Base-by-base conservation (phyloP, 2,113 vertebrate genomes). In the Cariama cristata region DNA sequence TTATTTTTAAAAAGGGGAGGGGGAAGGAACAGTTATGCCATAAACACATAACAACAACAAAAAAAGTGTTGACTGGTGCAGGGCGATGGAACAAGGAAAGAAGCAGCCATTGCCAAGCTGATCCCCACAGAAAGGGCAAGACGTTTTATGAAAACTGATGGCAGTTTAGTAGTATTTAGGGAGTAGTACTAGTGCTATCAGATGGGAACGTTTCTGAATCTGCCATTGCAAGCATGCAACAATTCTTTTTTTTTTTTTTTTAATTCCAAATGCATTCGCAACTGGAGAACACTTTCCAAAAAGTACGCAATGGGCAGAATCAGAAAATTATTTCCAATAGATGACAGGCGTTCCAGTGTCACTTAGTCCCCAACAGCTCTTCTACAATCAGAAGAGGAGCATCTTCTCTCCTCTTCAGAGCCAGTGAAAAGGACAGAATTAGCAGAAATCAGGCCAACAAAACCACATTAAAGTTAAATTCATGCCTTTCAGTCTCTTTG, bases 391-490 rank as follows among this genome's bases (percentile, higher is more conserved):
- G 18, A 75, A 69, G 42, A 84, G 28, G 0, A 0, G 42, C 71
- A 72, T 53, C 50, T 87, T 33, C 26, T 63, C 52, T 27, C 47
- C 63, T 68, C 44, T 86, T 79, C 80, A 24, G 32, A 49, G 22
- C 22, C 24, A 71, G 88, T 8, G 44, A 67, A 76, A 86, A 81
- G 32, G 6, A 58, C 49, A 91, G 55, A 79, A 93, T 33, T 60
- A 79, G 60, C 88, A 89, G 67, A 91, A 86, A 68, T 15, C 17
- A n/a, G 49, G 84, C 74, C 90, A 95, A 81, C 7, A 68, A 72
- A 91, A 64, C 44, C 64, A 79, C 77, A 44, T 72, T 93, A 73
- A 79, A 93, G 59, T 84, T 86, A 91, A 91, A 93, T 42, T n/a
- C 66, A 53, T 42, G 49, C 40, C 50, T 95, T 95, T 62, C 26